A percentile compares a stretch with the other conserved stretches of the same genome.
These are phyloP conservation scores for Porites rus DNA, from an alignment of 92 coral and sea anemone genomes.

Conservation along the genomic window DNA sequence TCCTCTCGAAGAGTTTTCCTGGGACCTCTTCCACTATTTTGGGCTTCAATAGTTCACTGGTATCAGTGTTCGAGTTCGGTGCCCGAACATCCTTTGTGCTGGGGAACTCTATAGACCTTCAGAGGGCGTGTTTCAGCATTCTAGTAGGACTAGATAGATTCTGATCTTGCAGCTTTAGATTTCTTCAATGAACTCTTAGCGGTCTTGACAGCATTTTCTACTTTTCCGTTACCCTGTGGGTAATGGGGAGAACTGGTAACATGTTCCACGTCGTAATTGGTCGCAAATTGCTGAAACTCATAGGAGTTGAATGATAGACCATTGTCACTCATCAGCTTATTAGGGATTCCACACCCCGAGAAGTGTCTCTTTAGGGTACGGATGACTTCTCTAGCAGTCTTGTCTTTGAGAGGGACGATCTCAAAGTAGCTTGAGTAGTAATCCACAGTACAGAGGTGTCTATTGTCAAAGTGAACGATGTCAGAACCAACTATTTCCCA, in stretches of 20 bases:
- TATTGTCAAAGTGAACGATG: too few relatives aligned
- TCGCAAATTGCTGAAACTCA: conserved; percentile 16
- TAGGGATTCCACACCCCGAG: conserved; percentile 29
- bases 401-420: background rate
- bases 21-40: too few relatives aligned
- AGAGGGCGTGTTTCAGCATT: conserved; percentile 36
- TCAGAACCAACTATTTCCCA: too few relatives aligned
- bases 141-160: conserved; percentile 34
- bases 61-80: conserved; percentile 29
- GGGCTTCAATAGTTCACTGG: background rate
- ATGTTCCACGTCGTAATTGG: conserved; percentile 22
- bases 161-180: conserved; percentile 29
- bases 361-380: conserved; percentile 29
- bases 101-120: conserved; percentile 32
- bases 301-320: conserved; percentile 20
- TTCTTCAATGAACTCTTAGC: conserved; percentile 20
- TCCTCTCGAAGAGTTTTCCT: too few relatives aligned
- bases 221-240: background rate
- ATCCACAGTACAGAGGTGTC: too few relatives aligned
- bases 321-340: conserved; percentile 32
- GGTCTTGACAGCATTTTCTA: conserved; percentile 8
- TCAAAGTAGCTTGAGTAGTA: background rate
- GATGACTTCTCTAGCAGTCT: conserved; percentile 28
- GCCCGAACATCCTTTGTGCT: conserved; percentile 20
- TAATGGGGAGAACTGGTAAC: conserved; percentile 26